Evolutionary conservation across 2,113 vertebrate species (phyloP).

Genomic region (Brachypteracias leptosomus): DNA sequence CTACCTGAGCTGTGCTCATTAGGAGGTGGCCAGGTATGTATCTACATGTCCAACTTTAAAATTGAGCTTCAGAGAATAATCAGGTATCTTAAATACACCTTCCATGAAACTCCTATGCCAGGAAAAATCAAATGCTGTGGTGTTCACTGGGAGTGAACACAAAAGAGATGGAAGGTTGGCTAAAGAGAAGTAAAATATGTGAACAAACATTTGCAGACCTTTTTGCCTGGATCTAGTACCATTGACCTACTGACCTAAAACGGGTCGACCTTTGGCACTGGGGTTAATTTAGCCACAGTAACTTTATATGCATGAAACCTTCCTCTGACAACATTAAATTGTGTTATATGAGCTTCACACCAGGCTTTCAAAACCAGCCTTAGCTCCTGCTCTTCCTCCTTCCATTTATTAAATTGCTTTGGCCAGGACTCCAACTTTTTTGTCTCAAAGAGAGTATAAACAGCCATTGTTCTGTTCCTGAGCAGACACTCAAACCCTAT

Average conservation of each 20-base stretch:
- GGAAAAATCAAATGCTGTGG: neutral
- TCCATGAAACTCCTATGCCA: neutral
- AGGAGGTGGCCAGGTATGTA: slow-evolving; percentile 6
- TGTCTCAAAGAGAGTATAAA: neutral
- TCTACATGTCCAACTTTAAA: neutral
- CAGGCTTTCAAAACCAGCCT: neutral
- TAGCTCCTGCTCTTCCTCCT: neutral
- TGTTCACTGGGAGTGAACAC: neutral
- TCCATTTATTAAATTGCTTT: slow-evolving; percentile 28
- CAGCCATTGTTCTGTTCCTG: neutral
- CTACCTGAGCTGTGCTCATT: slow-evolving; percentile 44
- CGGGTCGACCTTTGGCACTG: neutral
- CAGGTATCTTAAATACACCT: neutral
- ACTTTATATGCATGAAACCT: neutral
- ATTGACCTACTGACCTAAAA: neutral
- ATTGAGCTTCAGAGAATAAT: slow-evolving; percentile 10
- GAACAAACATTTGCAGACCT: neutral
- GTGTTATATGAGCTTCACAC: neutral
- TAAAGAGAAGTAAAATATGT: neutral
- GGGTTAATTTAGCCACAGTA: slow-evolving; percentile 1
- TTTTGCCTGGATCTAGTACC: neutral
- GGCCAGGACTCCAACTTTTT: neutral
- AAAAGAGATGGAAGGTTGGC: neutral
- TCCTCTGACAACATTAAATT: neutral
- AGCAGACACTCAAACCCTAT: neutral